A percentile compares a stretch with the other conserved stretches of the same genome.
These are phyloP conservation scores for Cheirogaleus medius DNA, from an alignment of 2,113 vertebrate genomes.

Conservation along the genomic window DNA sequence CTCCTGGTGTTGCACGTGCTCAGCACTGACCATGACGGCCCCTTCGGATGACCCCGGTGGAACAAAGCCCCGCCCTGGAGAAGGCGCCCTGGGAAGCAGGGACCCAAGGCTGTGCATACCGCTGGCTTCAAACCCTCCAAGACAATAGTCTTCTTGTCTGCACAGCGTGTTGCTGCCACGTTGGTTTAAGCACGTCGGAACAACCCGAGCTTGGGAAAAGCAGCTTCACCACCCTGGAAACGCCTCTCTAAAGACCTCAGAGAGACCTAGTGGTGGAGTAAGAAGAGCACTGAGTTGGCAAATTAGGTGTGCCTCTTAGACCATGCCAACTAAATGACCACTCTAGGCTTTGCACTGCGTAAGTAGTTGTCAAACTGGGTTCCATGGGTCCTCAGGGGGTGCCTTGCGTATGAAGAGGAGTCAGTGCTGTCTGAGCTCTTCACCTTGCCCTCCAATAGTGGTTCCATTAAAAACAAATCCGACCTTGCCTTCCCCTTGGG, in stretches of 20 bases:
- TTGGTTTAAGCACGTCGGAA: not conserved
- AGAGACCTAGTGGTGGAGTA: not conserved
- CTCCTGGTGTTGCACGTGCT: not conserved
- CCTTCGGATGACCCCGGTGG: not conserved
- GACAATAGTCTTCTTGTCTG: not conserved
- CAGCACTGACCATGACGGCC: not conserved
- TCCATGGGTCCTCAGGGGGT: not conserved
- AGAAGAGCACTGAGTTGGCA: not conserved
- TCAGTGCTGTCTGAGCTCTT: not conserved
- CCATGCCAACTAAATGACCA: not conserved
- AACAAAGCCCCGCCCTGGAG: not conserved
- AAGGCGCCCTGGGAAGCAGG: not conserved
- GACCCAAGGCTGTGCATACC: not conserved
- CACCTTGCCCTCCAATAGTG: not conserved
- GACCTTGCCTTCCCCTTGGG: not conserved
- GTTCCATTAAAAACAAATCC: not conserved
- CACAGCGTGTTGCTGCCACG: not conserved
- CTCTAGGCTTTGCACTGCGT: not conserved
- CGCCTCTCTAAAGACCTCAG: not conserved
- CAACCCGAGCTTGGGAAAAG: not conserved
- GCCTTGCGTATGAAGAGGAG: not conserved
- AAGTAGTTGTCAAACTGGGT: not conserved
- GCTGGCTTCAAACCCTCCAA: conserved; percentile 36
- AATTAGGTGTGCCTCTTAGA: not conserved
- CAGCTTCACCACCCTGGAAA: not conserved